Conservation (phyloP, 2,888 invertebrate genomes). For the Nemoura dubitans region DNA sequence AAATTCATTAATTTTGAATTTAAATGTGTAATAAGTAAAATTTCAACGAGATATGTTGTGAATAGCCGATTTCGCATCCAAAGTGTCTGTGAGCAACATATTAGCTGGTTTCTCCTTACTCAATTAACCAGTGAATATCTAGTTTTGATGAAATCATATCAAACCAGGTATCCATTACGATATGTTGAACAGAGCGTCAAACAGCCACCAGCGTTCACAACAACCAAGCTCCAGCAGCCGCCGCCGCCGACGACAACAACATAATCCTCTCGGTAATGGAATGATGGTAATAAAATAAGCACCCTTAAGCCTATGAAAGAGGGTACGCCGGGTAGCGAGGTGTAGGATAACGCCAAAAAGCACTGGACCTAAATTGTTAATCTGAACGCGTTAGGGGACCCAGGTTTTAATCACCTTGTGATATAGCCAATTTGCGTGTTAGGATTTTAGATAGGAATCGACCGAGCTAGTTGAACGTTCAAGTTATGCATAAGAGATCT, state of each 20-base stretch:
- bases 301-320: slow-evolving; percentile 32
- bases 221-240: not conserved
- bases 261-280: slow-evolving; percentile 44
- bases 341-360: slow-evolving; percentile 39
- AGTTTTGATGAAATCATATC: not conserved
- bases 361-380: slow-evolving; percentile 46
- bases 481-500: slow-evolving; percentile 30
- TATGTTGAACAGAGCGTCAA: not conserved
- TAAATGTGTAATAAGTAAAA: too few species aligned
- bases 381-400: slow-evolving; percentile 37
- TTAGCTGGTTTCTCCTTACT: not conserved
- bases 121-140: not conserved
- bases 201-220: not conserved
- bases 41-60: not conserved
- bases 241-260: slow-evolving; percentile 8
- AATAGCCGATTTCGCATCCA: not conserved
- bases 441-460: slow-evolving; percentile 31
- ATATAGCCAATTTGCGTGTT: slow-evolving; percentile 38
- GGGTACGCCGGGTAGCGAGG: not conserved
- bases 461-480: slow-evolving; percentile 10
- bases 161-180: not conserved
- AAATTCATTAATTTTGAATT: not conserved
- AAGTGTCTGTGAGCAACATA: not conserved
- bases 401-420: slow-evolving; percentile 34
- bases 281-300: slow-evolving; percentile 47